Base-by-base conservation (phyloP, 2,888 invertebrate species). In the Orthosia gracilis region DNA sequence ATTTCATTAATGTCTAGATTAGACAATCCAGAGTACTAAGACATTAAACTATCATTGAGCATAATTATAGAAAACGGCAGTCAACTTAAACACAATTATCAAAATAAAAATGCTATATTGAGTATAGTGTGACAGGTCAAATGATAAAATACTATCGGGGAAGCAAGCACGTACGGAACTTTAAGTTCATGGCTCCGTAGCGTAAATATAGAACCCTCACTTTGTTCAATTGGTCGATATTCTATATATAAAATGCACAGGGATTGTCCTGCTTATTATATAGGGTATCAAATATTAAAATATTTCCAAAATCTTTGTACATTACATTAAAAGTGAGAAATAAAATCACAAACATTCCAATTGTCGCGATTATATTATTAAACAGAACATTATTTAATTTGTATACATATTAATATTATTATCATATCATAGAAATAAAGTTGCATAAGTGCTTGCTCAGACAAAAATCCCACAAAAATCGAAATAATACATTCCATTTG, bases 11-110 rank as follows among this genome's bases (percentile, higher is more conserved):
- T 90, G 91, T 87, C 90, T 89, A 90, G 86, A 90, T 84, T 80
- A 92, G 88, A 90, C 84, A 86, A 85, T 85, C 88, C 90, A 88
- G 89, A 91, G 89, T 89, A 90, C 89, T 89, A 80, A 89, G 88
- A 89, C 82, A 88, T 85, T 90, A 94, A 94, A 92, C 94, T 91
- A 93, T 93, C 94, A 94, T 96, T 96, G 96, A 96, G 96, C 96
- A 96, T 95, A 95, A 93, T 92, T 92, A 92, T 92, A 94, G 93
- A 91, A 87, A 93, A 94, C 93, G 95, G 95, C 95, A 96, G 96
- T 96, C 94, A 92, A 94, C 93, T 92, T 93, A 94, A 92, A 89
- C 84, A 92, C 87, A 85, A 83, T 80, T 88, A 90, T 90, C 90
- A 88, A 89, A 90, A 90, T 91, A 92, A 92, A 95, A 96, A 95